phyloP scores from a whole-genome alignment of 2,888 invertebrate genomes.

The Eupithecia abbreviata region DNA sequence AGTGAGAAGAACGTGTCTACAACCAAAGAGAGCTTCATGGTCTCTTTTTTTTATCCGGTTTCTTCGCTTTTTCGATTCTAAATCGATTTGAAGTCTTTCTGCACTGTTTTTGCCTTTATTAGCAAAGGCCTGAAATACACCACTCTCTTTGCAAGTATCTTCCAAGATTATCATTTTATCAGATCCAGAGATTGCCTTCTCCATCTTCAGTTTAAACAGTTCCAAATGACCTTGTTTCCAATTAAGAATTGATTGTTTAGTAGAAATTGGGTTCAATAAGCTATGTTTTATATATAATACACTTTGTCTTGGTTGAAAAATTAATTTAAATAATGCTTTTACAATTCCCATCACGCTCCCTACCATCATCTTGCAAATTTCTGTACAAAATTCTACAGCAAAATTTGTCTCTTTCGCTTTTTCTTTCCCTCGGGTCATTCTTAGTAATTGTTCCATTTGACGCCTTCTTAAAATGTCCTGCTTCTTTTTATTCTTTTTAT shows the following conservation, averaged over 20 bases:
- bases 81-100: neutral
- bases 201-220: constrained; percentile 3
- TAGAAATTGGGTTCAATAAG: neutral
- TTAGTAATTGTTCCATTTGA: constrained; percentile 1
- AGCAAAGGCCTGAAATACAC: neutral
- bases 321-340: constrained; percentile 3
- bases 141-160: constrained; percentile 1
- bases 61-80: neutral
- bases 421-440: neutral
- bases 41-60: neutral
- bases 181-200: neutral
- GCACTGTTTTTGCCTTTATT: neutral
- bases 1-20: neutral
- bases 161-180: constrained; percentile 2
- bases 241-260: neutral
- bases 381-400: constrained; percentile 10
- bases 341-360: neutral
- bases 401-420: constrained; percentile 5
- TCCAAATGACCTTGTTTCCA: neutral
- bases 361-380: neutral
- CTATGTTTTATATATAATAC: neutral
- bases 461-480: neutral
- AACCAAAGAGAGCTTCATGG: neutral
- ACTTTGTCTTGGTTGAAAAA: neutral
- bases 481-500: neutral